A percentile compares a stretch with the other conserved stretches of the same genome.
phyloP scores from a whole-genome alignment of 2,888 invertebrate species.

The Elegia similella region DNA sequence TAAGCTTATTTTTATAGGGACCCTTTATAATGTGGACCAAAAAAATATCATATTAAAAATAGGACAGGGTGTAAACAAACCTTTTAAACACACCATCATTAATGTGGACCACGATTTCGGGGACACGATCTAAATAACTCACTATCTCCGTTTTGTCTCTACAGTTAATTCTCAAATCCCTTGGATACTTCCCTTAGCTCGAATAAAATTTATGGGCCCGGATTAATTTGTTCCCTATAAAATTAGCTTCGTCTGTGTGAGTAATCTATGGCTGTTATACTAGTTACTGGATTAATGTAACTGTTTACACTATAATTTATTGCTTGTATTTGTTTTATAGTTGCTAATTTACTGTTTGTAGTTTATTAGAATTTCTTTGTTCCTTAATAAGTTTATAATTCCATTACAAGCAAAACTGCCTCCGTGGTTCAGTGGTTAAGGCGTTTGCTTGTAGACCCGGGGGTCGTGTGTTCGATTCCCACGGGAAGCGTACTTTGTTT shows the following conservation, averaged over 20 bases:
- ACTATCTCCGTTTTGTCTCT: constrained; percentile 36
- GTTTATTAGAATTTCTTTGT: no score
- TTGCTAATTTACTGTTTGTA: no score
- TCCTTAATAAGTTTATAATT: no score
- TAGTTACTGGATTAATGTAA: constrained; percentile 9
- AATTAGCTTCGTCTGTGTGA: constrained; percentile 21
- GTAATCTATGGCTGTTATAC: constrained; percentile 5
- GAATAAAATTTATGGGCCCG: constrained; percentile 50
- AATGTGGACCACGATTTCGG: background rate
- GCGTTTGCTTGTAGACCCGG: no score
- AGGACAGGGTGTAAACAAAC: background rate
- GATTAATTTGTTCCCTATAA: constrained; percentile 33
- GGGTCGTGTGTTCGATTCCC: no score
- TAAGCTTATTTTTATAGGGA: no score
- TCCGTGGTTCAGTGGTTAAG: no score
- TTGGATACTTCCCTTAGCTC: constrained; percentile 44
- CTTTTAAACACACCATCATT: background rate
- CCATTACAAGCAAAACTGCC: no score
- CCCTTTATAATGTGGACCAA: no score
- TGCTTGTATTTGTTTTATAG: background rate
- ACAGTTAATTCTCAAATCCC: constrained; percentile 48
- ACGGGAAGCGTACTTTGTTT: no score
- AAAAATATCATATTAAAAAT: background rate
- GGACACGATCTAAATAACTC: constrained; percentile 17
- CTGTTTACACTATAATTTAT: constrained; percentile 10